These are phyloP conservation scores for Gnathonemus longibarbis DNA, from an alignment of 2,113 vertebrate genomes.

Conservation along the genomic window DNA sequence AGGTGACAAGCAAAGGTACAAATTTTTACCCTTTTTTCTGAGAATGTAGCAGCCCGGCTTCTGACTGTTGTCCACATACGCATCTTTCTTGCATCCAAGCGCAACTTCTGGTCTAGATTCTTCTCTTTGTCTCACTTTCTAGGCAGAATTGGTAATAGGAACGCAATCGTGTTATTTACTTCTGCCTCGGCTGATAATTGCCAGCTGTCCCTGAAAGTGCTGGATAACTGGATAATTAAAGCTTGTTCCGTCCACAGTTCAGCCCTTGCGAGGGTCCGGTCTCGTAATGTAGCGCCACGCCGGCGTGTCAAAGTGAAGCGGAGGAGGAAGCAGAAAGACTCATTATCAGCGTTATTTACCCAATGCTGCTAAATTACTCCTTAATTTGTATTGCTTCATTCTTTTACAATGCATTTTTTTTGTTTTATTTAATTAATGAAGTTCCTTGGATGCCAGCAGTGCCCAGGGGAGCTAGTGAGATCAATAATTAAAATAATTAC, in stretches of 20 bases:
- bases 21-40: too few species aligned
- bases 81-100: neutral
- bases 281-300: neutral
- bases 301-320: neutral
- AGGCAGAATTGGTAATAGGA: neutral
- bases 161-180: neutral
- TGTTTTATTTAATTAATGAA: neutral
- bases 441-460: neutral
- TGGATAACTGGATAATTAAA: neutral
- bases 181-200: neutral
- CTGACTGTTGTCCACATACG: neutral
- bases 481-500: constrained; percentile 7
- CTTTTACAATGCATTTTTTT: neutral
- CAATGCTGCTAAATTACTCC: neutral
- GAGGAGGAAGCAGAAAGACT: neutral
- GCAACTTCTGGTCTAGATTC: neutral
- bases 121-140: neutral
- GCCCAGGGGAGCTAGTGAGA: neutral
- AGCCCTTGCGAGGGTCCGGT: neutral
- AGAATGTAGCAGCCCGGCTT: neutral
- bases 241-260: neutral
- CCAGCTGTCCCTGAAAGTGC: neutral
- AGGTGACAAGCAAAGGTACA: too few species aligned
- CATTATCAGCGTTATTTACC: neutral
- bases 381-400: neutral